Evolutionary conservation across 2,113 vertebrate species (phyloP).

Genomic region (Pantherophis guttatus): DNA sequence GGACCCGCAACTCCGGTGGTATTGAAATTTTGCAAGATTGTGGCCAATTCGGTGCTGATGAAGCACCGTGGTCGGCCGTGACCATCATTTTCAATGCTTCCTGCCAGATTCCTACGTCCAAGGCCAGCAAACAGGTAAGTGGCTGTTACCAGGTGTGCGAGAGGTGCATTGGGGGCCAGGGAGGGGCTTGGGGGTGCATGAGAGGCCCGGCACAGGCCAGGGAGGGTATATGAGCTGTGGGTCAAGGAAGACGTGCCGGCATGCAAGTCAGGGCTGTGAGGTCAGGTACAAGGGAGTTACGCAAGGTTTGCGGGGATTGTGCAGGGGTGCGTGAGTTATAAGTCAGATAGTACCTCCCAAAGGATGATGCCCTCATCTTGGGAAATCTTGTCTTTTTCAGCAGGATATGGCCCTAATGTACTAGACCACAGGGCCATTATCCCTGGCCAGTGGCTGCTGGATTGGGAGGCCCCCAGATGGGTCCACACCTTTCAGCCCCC

Average conservation of each 20-base stretch:
- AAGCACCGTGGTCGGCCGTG: neutral
- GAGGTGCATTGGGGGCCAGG: too few relatives aligned
- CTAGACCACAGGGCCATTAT: neutral
- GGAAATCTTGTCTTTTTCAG: neutral
- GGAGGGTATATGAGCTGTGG: too few relatives aligned
- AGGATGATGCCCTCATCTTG: too few relatives aligned
- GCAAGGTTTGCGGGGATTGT: neutral
- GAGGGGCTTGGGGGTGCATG: neutral
- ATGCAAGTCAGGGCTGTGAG: neutral
- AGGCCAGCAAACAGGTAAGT: neutral
- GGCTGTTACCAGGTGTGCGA: neutral
- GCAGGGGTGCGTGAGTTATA: neutral
- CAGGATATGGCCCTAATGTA: too few relatives aligned
- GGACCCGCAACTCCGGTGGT: accelerated
- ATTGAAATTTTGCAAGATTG: neutral
- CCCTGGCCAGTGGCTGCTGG: neutral
- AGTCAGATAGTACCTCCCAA: neutral
- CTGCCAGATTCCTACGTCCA: neutral
- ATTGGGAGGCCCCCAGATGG: neutral
- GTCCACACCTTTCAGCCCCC: too few relatives aligned
- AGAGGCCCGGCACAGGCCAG: neutral
- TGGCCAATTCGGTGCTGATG: neutral
- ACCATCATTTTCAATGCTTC: neutral
- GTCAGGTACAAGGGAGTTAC: neutral
- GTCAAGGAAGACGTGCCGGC: neutral